Conservation (phyloP, 92 coral and sea anemone species). For the Muricea muricata region DNA sequence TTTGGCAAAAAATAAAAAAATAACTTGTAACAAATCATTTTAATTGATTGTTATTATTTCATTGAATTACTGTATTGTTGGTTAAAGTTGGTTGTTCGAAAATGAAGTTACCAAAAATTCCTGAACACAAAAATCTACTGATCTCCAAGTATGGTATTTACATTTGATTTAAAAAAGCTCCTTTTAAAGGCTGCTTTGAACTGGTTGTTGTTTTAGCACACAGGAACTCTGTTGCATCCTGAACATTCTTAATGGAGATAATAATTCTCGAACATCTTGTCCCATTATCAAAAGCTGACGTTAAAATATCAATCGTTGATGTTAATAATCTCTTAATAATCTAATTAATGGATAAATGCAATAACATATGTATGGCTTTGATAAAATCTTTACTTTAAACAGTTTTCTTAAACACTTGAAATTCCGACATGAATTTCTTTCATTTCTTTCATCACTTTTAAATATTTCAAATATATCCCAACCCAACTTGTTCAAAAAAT, state of each 20-base stretch:
- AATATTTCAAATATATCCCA: not conserved
- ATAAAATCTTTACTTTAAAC: no score
- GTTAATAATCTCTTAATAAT: not conserved
- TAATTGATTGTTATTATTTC: no score
- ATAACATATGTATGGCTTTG: no score
- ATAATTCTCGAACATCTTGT: not conserved
- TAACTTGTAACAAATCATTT: no score
- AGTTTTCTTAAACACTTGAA: not conserved
- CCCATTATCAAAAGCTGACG: not conserved
- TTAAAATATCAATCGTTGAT: not conserved
- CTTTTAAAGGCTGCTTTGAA: not conserved
- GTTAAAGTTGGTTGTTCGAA: no score
- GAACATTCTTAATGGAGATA: not conserved
- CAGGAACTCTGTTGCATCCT: slow-evolving; percentile 26
- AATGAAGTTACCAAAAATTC: no score
- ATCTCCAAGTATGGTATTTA: not conserved
- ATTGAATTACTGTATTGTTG: no score
- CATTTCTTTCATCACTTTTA: not conserved
- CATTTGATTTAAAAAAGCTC: not conserved
- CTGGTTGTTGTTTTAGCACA: not conserved
- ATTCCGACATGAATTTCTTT: not conserved
- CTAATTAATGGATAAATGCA: not conserved
- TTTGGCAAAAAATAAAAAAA: no score
- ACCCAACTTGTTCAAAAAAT: no score
- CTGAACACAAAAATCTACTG: no score